phyloP scores from a whole-genome alignment of 2,113 vertebrate species.

The Gobio gobio region DNA sequence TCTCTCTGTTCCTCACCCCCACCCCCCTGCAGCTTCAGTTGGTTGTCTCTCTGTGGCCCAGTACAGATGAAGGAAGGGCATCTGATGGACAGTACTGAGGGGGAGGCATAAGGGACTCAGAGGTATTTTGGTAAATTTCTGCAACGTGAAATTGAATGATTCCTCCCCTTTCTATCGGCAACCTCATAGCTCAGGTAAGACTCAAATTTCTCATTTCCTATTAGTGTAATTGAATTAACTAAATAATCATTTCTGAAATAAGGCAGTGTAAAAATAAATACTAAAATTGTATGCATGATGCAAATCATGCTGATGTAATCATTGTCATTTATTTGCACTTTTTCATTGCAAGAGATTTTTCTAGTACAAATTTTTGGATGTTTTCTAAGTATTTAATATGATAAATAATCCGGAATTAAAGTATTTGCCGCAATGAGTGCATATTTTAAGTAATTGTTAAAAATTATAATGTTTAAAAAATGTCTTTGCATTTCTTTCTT shows the following conservation, averaged over 20 bases:
- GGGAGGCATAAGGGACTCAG: slow-evolving; percentile 5
- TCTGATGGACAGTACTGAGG: slow-evolving; percentile 23
- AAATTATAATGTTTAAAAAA: not conserved
- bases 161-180: not conserved
- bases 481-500: too few relatives aligned
- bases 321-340: not conserved
- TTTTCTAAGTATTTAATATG: not conserved
- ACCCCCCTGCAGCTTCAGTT: not conserved
- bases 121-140: not conserved
- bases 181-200: not conserved
- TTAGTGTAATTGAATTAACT: not conserved
- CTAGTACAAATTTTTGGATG: not conserved
- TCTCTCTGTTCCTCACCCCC: not conserved
- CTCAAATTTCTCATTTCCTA: not conserved
- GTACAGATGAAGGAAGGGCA: slow-evolving; percentile 9
- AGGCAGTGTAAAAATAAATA: not conserved
- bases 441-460: not conserved
- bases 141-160: not conserved
- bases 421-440: too few relatives aligned
- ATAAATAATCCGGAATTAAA: not conserved
- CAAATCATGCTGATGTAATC: not conserved
- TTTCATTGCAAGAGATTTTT: not conserved
- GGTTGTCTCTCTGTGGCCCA: not conserved
- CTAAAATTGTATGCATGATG: not conserved
- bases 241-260: not conserved